Evolutionary conservation across 2,113 vertebrate species (phyloP).

Genomic region (Ivindomyrus marchei): DNA sequence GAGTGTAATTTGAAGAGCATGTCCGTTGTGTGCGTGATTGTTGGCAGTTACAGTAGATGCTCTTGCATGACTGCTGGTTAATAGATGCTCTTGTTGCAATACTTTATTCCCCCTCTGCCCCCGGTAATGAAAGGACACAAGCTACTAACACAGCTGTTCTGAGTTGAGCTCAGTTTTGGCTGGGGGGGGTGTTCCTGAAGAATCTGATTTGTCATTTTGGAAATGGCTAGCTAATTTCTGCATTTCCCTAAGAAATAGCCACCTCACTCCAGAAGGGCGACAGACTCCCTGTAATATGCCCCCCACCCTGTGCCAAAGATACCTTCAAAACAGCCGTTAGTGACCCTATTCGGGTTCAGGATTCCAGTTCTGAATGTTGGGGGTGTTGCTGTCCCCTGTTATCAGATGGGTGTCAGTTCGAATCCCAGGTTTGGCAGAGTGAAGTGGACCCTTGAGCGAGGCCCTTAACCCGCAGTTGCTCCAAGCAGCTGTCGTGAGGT

Average conservation of each 20-base stretch:
- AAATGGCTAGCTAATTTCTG: background rate
- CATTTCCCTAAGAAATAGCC: background rate
- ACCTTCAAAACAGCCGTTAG: background rate
- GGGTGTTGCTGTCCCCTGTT: background rate
- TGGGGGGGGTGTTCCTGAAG: background rate
- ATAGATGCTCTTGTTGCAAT: background rate
- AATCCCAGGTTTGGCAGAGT: background rate
- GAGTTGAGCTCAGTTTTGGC: background rate
- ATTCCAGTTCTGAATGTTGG: background rate
- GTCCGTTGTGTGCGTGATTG: background rate
- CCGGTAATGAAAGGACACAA: background rate
- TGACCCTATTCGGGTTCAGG: background rate
- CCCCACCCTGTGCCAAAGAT: background rate
- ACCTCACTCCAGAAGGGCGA: background rate
- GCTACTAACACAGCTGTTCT: background rate
- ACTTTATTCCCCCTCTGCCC: background rate
- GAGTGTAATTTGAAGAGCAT: background rate
- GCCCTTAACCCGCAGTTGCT: background rate
- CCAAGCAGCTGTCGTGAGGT: background rate
- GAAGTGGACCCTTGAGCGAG: background rate
- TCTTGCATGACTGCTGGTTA: background rate
- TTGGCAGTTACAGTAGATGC: background rate
- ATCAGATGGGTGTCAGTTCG: background rate
- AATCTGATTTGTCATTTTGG: background rate
- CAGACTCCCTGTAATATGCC: background rate